Evolutionary conservation across 2,888 invertebrate species (phyloP).

Genomic region (Troides aeacus): DNA sequence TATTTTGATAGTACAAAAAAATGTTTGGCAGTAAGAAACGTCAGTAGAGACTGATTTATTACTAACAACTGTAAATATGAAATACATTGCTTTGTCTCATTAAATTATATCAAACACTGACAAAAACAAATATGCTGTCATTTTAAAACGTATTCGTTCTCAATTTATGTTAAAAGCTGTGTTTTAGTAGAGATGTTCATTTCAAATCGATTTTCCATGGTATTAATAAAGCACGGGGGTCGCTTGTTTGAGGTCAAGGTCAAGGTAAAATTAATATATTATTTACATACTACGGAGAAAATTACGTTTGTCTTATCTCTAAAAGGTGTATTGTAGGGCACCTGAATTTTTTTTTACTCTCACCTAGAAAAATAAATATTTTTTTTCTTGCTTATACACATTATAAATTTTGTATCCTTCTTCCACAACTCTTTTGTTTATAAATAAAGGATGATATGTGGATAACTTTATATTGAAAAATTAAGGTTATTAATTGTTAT

Average conservation of each 20-base stretch:
- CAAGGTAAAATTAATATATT: not conserved
- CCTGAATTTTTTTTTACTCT: too few species aligned
- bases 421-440: too few species aligned
- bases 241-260: not conserved
- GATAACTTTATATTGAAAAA: too few species aligned
- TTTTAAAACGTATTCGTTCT: not conserved
- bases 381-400: too few species aligned
- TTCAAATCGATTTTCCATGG: not conserved
- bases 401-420: too few species aligned
- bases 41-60: not conserved
- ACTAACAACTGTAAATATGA: slow-evolving; percentile 18
- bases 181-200: not conserved
- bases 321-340: too few species aligned
- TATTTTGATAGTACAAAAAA: not conserved
- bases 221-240: not conserved
- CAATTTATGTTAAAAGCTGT: not conserved
- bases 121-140: slow-evolving; percentile 15
- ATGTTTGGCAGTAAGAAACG: not conserved
- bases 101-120: slow-evolving; percentile 5
- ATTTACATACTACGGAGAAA: too few species aligned
- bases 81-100: not conserved
- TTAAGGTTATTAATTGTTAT: not conserved
- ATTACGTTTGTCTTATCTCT: too few species aligned
- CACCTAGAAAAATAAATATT: too few species aligned
- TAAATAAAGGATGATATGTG: too few species aligned